Conservation (phyloP, 2,113 vertebrate genomes). For the Calyptommatus sinebrachiatus region DNA sequence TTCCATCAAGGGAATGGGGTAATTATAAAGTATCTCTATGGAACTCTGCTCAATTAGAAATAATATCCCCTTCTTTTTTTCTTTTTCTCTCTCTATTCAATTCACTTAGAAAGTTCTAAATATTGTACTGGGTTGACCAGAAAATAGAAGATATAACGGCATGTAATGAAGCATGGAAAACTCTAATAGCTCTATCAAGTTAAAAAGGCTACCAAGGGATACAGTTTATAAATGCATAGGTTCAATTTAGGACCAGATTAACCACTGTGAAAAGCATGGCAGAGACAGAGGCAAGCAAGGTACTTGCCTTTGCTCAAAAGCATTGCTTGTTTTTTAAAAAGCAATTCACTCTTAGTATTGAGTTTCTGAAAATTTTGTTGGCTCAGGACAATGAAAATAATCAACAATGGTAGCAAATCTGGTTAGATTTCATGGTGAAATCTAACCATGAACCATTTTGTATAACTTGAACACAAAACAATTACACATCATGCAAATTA, state of each 20-base stretch:
- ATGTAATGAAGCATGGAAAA: background rate
- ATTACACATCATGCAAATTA: background rate
- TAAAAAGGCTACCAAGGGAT: background rate
- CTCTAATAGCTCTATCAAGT: background rate
- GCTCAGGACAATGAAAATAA: background rate
- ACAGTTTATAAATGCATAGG: background rate
- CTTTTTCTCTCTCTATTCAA: background rate
- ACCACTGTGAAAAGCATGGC: background rate
- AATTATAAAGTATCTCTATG: background rate
- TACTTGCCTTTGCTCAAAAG: background rate
- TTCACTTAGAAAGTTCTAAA: background rate
- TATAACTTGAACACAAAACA: background rate
- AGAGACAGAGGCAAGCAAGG: background rate
- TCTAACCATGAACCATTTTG: background rate
- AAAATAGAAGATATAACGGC: constrained; percentile 8
- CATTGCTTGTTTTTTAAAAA: background rate
- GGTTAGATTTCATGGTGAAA: background rate
- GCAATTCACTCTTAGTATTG: background rate
- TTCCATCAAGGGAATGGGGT: background rate
- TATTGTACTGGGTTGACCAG: background rate
- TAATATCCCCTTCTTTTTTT: background rate
- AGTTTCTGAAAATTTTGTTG: background rate
- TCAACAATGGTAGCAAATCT: background rate
- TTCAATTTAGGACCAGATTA: background rate
- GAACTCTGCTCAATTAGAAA: constrained; percentile 5